These are phyloP conservation scores for Pluvialis apricaria DNA, from an alignment of 2,113 vertebrate species.

Conservation along the genomic window DNA sequence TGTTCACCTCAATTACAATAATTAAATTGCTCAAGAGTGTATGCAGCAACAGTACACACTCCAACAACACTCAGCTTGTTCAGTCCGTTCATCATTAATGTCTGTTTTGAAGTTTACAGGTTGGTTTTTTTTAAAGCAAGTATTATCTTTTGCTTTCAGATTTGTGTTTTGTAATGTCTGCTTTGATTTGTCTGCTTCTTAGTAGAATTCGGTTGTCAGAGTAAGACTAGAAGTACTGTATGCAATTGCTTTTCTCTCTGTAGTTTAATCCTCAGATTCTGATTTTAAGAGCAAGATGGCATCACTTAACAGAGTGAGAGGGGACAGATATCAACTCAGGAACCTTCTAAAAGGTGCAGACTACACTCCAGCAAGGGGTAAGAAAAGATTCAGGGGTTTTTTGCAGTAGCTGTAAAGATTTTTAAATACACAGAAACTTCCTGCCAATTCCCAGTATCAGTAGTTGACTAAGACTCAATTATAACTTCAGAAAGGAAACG, in stretches of 20 bases:
- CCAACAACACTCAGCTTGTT: neutral
- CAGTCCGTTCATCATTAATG: neutral
- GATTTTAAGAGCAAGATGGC: neutral
- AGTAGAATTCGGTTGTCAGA: accelerated
- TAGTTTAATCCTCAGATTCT: neutral
- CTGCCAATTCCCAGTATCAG: neutral
- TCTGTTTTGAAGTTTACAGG: neutral
- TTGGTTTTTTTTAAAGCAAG: neutral
- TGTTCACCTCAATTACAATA: neutral
- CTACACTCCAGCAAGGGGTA: neutral
- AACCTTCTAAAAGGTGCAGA: neutral
- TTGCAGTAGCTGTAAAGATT: neutral
- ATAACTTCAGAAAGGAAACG: neutral
- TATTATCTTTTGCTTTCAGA: neutral
- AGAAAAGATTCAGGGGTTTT: neutral
- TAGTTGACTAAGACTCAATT: neutral
- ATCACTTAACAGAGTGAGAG: neutral
- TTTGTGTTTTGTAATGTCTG: neutral
- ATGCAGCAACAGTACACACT: neutral
- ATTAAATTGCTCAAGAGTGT: neutral
- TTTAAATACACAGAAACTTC: neutral
- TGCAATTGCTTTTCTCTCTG: accelerated
- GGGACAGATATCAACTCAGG: neutral
- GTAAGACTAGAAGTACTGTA: accelerated
- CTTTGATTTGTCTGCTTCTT: neutral